These are phyloP conservation scores for Drosophila nr. perissopoda DNA, from an alignment of 2,888 invertebrate genomes.

Conservation along the genomic window DNA sequence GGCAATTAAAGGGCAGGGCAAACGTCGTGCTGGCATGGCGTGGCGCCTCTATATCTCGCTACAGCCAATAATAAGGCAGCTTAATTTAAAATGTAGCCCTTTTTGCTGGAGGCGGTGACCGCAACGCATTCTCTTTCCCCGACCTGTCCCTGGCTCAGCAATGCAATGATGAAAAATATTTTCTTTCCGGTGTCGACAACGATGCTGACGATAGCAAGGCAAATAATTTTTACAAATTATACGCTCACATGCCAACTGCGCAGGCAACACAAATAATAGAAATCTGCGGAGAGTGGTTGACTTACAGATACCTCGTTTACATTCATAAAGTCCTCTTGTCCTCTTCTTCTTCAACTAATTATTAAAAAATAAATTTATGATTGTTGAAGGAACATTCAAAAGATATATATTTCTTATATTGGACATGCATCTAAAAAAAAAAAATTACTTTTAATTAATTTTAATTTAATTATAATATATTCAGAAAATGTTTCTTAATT, in stretches of 20 bases:
- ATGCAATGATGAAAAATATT: slow-evolving; percentile 70
- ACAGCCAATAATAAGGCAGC: slow-evolving; percentile 54
- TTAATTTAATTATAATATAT: not conserved
- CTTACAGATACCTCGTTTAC: slow-evolving; percentile 4
- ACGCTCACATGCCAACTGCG: slow-evolving; percentile 72
- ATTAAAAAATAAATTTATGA: not conserved
- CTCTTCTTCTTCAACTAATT: not conserved
- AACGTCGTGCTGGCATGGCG: slow-evolving; percentile 10
- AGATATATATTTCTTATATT: not conserved
- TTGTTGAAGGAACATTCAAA: not conserved
- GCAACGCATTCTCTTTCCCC: slow-evolving; percentile 66
- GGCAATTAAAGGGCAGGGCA: slow-evolving; percentile 61
- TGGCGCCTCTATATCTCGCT: slow-evolving; percentile 10
- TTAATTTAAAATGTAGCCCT: slow-evolving; percentile 75
- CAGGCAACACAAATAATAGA: slow-evolving; percentile 59
- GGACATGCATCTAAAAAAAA: too few species aligned
- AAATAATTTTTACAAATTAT: slow-evolving; percentile 79
- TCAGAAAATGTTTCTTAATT: not conserved
- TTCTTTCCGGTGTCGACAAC: slow-evolving; percentile 52
- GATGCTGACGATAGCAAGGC: slow-evolving; percentile 63
- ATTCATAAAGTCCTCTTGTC: not conserved
- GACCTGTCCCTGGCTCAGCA: slow-evolving; percentile 28
- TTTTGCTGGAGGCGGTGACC: slow-evolving; percentile 71
- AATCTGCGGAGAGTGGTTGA: not conserved
- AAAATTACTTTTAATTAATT: not conserved